Evolutionary conservation across 2,888 invertebrate species (phyloP), one percentile per base, ranked within the genome.

Genomic region (Tachina lurida): DNA sequence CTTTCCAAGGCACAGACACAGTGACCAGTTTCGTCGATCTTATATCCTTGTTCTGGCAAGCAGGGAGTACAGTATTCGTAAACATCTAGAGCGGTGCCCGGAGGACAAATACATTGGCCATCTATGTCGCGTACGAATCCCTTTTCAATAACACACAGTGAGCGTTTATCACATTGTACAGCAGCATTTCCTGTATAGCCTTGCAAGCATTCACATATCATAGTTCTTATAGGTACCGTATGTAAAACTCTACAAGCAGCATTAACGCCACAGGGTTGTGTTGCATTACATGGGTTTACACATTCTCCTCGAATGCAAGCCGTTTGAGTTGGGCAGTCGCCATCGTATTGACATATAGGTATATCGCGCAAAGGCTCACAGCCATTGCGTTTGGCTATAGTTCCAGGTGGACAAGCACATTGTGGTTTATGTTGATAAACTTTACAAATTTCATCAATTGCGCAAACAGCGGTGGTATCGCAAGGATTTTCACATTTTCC

Each of bases 181-280:
- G 97, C 95, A 22, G 98, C 97, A 91, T 97, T 97, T 91, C 98
- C 98, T 92, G 95, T 95, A 91, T 96, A 97, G 84, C 97, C 97
- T 49, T 96, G 96, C 62, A 96, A 91, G 91, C 98, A 98, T 92
- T 97, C 96, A 90, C 98, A 98, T 86, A 97, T 95, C 96, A 98
- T 96, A 10, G 97, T 97, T 90, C 96, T 94, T 0, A 98, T 96
- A 12, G 97, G 97, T 70, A 95, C 93, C 0, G 97, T 97, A 90
- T 97, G 96, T 47, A 96, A 93, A 3, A 97, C 96, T 85, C 95
- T 95, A 90, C 97, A 97, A 82, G 95, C 94, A 0, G 97, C 96
- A 90, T 97, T 97, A 1, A 94, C 94, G 10, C 97, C 97, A 90
- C 98, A 98, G 0, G 97, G 97, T 88, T 95, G 94, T 3, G 96